A percentile compares a stretch with the other conserved stretches of the same genome.
These are phyloP conservation scores for Orchestia grillus DNA, from an alignment of 1,140 invertebrate species.

Conservation along the genomic window DNA sequence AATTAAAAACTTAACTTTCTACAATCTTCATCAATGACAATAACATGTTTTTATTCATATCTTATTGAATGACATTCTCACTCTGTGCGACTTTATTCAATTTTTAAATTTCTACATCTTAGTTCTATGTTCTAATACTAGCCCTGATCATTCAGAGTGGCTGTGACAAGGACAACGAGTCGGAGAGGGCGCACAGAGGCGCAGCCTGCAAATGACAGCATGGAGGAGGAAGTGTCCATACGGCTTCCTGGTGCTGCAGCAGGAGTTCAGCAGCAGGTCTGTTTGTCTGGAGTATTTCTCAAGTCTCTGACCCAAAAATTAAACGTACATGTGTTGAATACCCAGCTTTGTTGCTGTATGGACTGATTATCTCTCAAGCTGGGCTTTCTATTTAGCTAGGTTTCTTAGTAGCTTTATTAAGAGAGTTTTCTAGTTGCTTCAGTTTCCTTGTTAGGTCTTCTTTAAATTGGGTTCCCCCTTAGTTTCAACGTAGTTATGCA, in stretches of 20 bases:
- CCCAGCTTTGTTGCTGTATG: too few relatives aligned
- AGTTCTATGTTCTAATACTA: too few relatives aligned
- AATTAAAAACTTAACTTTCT: not conserved
- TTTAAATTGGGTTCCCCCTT: too few relatives aligned
- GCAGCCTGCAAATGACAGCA: not conserved
- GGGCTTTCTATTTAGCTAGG: not conserved
- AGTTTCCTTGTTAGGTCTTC: too few relatives aligned
- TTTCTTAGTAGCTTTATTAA: not conserved
- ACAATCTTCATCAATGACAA: not conserved
- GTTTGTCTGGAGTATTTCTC: not conserved
- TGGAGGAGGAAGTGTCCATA: conserved; percentile 26
- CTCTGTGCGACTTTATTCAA: not conserved
- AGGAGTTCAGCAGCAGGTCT: not conserved
- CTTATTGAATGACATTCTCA: not conserved
- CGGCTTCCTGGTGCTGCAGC: not conserved
- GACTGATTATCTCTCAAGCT: not conserved
- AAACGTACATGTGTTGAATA: too few relatives aligned
- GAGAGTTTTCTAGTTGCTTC: too few relatives aligned
- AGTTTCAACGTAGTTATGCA: too few relatives aligned
- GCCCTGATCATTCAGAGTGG: not conserved
- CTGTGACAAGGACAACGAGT: not conserved
- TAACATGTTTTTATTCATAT: not conserved
- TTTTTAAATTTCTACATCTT: not conserved
- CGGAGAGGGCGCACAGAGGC: not conserved
- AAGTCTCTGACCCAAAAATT: not conserved